These are phyloP conservation scores for Chlamydotis undulata DNA, from an alignment of 2,113 vertebrate genomes.

Conservation along the genomic window DNA sequence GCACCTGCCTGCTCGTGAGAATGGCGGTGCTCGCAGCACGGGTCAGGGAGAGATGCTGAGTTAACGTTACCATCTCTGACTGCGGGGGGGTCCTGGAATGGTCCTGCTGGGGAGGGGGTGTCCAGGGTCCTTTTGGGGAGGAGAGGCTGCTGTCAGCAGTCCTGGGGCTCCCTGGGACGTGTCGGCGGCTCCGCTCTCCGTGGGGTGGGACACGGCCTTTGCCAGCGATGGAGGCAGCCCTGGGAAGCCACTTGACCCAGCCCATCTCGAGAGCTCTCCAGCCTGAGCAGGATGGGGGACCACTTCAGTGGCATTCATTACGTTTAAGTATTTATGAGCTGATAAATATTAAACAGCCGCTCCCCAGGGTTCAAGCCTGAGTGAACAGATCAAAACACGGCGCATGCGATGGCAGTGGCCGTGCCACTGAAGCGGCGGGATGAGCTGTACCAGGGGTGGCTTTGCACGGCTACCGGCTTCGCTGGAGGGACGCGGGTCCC, in stretches of 20 bases:
- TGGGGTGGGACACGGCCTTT: not conserved
- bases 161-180: accelerated
- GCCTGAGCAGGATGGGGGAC: not conserved
- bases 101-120: accelerated
- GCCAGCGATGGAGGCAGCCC: accelerated
- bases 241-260: not conserved
- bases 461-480: accelerated
- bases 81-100: too few relatives aligned
- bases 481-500: not conserved
- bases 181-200: accelerated
- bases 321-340: slow-evolving; percentile 24
- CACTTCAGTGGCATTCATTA: not conserved
- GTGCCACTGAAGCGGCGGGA: accelerated
- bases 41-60: not conserved
- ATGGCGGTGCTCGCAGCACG: accelerated
- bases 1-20: not conserved
- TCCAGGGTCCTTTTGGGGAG: accelerated
- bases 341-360: slow-evolving; percentile 42
- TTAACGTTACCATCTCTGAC: accelerated
- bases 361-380: slow-evolving; percentile 13
- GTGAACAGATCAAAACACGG: not conserved
- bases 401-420: accelerated
- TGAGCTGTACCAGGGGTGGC: accelerated
- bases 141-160: accelerated
- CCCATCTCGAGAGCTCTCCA: not conserved